Percentiles rank a stretch among this genome's conserved stretches.
These are phyloP conservation scores for Aporophyla nigra DNA, from an alignment of 2,888 invertebrate species.

Conservation along the genomic window DNA sequence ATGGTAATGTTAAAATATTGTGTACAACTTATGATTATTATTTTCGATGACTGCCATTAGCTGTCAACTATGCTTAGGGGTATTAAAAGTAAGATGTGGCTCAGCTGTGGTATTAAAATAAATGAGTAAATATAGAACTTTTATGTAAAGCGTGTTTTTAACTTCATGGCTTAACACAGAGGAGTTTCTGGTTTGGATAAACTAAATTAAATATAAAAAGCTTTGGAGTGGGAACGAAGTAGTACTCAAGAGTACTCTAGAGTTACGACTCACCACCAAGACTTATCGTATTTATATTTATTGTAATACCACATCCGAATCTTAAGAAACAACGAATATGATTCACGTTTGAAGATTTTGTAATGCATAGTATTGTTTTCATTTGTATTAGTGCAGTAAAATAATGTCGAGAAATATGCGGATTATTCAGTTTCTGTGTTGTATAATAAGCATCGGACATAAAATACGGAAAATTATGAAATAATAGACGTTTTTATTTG, in stretches of 20 bases:
- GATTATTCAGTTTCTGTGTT: conserved; percentile 35
- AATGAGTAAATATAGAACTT: conserved; percentile 12
- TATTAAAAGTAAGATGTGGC: conserved; percentile 67
- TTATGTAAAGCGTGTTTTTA: conserved; percentile 1
- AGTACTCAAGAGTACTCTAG: not conserved
- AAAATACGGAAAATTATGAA: conserved; percentile 18
- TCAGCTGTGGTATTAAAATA: conserved; percentile 69
- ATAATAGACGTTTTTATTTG: conserved; percentile 37
- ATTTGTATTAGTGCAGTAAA: conserved; percentile 53
- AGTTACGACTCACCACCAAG: not conserved
- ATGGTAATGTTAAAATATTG: conserved; percentile 53
- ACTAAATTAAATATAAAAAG: not conserved
- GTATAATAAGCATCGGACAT: conserved; percentile 32
- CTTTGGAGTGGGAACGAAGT: not conserved
- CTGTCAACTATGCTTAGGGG: conserved; percentile 64
- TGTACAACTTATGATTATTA: conserved; percentile 56
- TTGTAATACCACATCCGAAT: conserved; percentile 68
- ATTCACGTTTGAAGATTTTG: conserved; percentile 66
- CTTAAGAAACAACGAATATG: conserved; percentile 74
- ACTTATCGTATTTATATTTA: conserved; percentile 10
- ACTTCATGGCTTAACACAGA: not conserved
- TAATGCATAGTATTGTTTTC: conserved; percentile 54
- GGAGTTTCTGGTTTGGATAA: conserved; percentile 21
- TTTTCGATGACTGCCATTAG: conserved; percentile 65
- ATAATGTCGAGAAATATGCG: conserved; percentile 37